Conservation (phyloP, 1,140 invertebrate species). For the Batillaria attramentaria region DNA sequence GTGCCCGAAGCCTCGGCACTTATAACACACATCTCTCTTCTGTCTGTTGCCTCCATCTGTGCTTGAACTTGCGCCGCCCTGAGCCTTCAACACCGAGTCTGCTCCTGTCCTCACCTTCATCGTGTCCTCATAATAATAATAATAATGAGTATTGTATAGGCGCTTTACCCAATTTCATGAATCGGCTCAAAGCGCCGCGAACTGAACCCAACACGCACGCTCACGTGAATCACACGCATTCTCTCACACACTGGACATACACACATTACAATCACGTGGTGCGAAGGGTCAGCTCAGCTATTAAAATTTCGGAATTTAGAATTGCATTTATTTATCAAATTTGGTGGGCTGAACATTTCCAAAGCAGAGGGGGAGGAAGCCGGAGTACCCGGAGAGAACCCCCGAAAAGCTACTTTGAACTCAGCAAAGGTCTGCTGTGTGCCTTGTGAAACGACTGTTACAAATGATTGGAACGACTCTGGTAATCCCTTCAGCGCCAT, state of each 20-base stretch:
- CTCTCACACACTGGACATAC: background rate
- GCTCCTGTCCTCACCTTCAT: too few relatives aligned
- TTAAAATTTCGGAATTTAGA: background rate
- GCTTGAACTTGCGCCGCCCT: too few relatives aligned
- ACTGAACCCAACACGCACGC: background rate
- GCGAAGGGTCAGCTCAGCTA: background rate
- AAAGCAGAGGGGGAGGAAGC: too few relatives aligned
- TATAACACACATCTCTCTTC: too few relatives aligned
- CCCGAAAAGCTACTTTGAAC: conserved; percentile 39
- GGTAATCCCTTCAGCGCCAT: conserved; percentile 47
- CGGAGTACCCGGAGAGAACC: too few relatives aligned
- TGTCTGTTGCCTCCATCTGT: background rate
- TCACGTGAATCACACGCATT: background rate
- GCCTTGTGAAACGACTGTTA: conserved; percentile 27
- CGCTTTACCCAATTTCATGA: background rate
- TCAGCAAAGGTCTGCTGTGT: conserved; percentile 33
- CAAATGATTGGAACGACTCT: conserved; percentile 31
- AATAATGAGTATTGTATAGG: background rate
- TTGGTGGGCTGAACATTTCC: background rate
- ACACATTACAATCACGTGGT: background rate
- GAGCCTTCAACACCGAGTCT: too few relatives aligned
- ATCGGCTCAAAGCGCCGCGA: background rate
- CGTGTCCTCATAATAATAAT: background rate
- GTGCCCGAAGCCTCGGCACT: too few relatives aligned
- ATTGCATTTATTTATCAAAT: background rate